phyloP scores from a whole-genome alignment of 1,140 invertebrate species.

The Drosophila arawakana region DNA sequence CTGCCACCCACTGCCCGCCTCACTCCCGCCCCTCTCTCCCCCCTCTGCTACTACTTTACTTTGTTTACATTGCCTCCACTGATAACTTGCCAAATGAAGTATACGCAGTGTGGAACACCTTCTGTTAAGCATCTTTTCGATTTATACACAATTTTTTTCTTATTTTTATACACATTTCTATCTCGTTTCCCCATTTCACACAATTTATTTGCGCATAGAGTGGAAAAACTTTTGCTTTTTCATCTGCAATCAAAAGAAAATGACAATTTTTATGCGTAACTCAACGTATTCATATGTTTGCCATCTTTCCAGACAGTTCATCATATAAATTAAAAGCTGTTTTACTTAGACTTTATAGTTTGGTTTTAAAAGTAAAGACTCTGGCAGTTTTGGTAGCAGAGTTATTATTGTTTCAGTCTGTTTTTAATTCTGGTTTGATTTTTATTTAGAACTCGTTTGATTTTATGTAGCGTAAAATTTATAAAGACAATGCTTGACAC shows the following conservation, averaged over 20 bases:
- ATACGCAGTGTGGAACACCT: conserved; percentile 32
- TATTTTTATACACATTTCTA: not conserved
- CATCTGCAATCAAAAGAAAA: not conserved
- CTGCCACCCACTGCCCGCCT: not conserved
- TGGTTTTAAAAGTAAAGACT: too few relatives aligned
- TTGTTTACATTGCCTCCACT: conserved; percentile 36
- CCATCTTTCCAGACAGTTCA: not conserved
- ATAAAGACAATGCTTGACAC: too few relatives aligned
- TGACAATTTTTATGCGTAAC: not conserved
- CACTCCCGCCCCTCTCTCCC: not conserved
- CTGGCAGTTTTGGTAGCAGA: too few relatives aligned
- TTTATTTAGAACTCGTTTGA: too few relatives aligned
- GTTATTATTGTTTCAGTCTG: too few relatives aligned
- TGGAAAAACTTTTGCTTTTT: not conserved
- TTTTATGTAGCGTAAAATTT: too few relatives aligned
- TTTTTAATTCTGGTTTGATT: too few relatives aligned
- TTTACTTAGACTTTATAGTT: too few relatives aligned
- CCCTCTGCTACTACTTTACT: conserved; percentile 2
- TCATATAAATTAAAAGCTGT: not conserved
- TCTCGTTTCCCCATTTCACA: conserved; percentile 1
- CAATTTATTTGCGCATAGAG: not conserved
- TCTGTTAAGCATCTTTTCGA: conserved; percentile 10
- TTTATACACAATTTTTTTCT: not conserved
- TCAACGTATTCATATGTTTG: not conserved
- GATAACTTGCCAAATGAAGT: conserved; percentile 46